Evolutionary conservation across 2,797 vertebrate genomes (phyloP).

Genomic region (Chlorospingus semifuscus): DNA sequence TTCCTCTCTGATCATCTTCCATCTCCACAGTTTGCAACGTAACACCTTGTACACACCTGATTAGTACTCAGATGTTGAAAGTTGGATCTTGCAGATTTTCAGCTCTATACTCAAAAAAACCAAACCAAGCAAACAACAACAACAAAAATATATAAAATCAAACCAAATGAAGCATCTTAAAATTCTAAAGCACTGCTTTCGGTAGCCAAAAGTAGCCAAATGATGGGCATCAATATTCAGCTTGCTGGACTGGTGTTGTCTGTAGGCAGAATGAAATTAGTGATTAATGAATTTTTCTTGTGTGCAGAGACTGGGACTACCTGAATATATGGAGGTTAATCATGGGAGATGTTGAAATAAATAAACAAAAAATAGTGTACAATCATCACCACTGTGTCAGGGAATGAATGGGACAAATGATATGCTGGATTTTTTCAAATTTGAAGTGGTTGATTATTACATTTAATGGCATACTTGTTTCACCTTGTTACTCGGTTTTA

Average conservation of each 20-base stretch:
- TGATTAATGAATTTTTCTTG: neutral
- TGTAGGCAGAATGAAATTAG: neutral
- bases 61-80: neutral
- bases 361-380: neutral
- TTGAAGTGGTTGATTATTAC: neutral
- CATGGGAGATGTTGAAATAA: neutral
- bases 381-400: neutral
- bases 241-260: neutral
- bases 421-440: neutral
- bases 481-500: neutral
- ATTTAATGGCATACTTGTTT: neutral
- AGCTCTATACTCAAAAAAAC: neutral
- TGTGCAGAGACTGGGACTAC: neutral
- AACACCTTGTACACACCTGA: neutral
- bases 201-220: neutral
- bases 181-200: neutral
- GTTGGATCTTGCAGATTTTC: neutral
- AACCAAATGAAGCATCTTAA: neutral
- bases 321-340: neutral
- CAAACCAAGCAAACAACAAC: neutral
- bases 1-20: neutral
- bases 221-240: neutral
- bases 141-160: neutral
- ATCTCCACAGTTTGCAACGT: accelerated
- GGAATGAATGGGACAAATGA: neutral